Percentiles rank a stretch among this genome's conserved stretches.
These are phyloP conservation scores for Sebastes melanostomus DNA, from an alignment of 2,797 vertebrate species.

Conservation along the genomic window DNA sequence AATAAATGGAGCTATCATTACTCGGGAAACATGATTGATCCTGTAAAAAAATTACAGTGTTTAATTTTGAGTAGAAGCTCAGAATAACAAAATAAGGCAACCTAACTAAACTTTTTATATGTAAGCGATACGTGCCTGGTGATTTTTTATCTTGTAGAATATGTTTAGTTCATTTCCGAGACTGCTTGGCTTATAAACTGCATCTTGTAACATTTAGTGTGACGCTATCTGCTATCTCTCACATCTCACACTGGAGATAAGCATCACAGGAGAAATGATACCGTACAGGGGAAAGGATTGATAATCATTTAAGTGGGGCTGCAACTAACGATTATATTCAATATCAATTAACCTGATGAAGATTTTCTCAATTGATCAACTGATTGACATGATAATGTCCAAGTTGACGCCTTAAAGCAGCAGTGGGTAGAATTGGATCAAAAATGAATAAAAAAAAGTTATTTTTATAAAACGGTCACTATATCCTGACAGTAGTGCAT, in stretches of 20 bases:
- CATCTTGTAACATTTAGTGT: neutral
- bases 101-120: neutral
- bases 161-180: neutral
- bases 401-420: neutral
- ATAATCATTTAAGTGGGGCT: neutral
- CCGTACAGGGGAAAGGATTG: neutral
- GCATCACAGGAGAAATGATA: neutral
- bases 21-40: conserved; percentile 52
- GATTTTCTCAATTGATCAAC: neutral
- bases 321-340: neutral
- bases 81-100: neutral
- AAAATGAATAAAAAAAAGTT: no score
- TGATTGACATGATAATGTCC: neutral
- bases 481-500: no score
- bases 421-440: no score
- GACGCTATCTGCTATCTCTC: neutral
- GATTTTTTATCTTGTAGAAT: neutral
- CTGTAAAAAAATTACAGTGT: conserved; percentile 3
- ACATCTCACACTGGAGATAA: neutral
- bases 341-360: neutral
- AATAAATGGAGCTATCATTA: conserved; percentile 66
- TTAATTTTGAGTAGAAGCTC: conserved; percentile 12
- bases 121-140: neutral
- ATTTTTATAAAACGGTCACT: no score
- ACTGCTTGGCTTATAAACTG: neutral